Evolutionary conservation across 2,888 invertebrate species (phyloP), one percentile per base, ranked within the genome.

Genomic region (Oligia strigilis): DNA sequence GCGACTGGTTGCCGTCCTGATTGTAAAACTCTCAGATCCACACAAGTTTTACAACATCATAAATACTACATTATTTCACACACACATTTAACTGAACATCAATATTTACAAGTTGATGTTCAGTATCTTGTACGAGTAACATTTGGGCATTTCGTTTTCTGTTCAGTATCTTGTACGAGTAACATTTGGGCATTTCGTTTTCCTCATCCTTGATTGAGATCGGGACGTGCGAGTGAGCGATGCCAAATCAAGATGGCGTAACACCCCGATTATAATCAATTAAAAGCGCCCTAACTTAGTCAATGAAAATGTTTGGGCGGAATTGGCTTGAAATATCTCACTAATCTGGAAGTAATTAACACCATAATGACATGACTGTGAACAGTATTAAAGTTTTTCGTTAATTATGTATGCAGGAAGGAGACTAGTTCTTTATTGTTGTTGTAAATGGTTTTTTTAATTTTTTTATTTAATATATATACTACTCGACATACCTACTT

Each of bases 181-280:
- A 81, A 83, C 78, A 82, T 82, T 82, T 83, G 77, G 77, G 72
- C 78, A 72, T 87, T 87, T 82, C 85, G 81, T 90, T 90, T 90
- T 89, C 89, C 90, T 89, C 76, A 77, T 87, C 70, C 83, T 79
- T 86, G 89, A 90, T 90, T 87, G 85, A 85, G 83, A 90, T 76
- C 77, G 78, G 80, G 78, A 84, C 84, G 88, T 88, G 85, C 77
- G 87, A 88, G 86, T 90, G 89, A 89, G 89, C 87, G 87, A 89
- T 89, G 90, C 84, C 84, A 84, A 85, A 89, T 89, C 86, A 88
- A 90, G 90, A 89, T 87, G 79, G 84, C 78, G 82, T 75, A 82
- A 83, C 82, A 78, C 85, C 79, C 84, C 78, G 84, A 85, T 87
- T 85, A 80, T 85, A 90, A 90, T 89, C 85, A 90, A 90, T 90